Evolutionary conservation across 2,113 vertebrate species (phyloP).

Genomic region (Tragelaphus buxtoni): DNA sequence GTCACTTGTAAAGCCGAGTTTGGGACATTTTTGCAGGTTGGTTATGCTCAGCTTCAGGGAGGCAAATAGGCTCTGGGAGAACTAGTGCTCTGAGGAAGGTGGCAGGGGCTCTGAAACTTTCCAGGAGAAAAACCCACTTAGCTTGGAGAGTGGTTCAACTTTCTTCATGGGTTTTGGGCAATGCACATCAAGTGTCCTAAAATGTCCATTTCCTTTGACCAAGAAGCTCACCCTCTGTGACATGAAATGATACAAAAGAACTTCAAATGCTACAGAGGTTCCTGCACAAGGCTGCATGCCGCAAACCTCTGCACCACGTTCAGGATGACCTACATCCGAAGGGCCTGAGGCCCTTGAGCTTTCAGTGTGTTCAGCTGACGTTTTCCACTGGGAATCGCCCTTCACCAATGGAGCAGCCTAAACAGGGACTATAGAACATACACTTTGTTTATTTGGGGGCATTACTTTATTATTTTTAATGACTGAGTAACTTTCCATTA

Average conservation of each 20-base stretch:
- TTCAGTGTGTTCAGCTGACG: too few relatives aligned
- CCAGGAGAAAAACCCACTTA: neutral
- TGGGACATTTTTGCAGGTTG: neutral
- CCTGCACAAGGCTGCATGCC: too few relatives aligned
- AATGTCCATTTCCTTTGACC: neutral
- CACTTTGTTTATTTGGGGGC: neutral
- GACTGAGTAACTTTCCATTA: neutral
- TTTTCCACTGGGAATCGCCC: neutral
- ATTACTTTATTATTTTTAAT: neutral
- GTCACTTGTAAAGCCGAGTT: neutral
- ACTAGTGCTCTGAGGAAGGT: neutral
- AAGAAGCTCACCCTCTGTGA: neutral
- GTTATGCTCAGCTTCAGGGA: neutral
- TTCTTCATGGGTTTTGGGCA: neutral
- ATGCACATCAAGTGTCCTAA: neutral
- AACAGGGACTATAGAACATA: neutral
- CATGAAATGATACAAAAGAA: neutral
- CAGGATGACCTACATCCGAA: neutral
- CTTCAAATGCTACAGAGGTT: neutral
- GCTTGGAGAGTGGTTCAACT: neutral
- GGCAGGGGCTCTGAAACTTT: neutral
- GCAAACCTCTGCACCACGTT: neutral
- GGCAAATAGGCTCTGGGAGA: neutral
- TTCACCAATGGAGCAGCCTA: neutral
- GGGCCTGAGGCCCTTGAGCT: neutral